A percentile compares a stretch with the other conserved stretches of the same genome.
Conservation (phyloP, 1,140 invertebrate genomes). For the Temnothorax nylanderi region DNA sequence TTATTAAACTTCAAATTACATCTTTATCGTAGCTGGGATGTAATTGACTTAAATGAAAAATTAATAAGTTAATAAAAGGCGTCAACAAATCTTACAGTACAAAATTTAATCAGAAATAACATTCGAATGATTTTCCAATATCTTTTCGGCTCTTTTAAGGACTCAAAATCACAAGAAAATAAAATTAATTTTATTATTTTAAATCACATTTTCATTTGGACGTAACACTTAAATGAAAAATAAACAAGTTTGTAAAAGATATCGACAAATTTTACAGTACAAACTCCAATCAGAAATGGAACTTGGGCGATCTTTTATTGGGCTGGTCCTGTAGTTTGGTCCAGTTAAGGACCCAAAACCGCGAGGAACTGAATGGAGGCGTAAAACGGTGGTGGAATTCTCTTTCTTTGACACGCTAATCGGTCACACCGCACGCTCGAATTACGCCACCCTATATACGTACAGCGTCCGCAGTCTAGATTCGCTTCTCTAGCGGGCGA, state of each 20-base stretch:
- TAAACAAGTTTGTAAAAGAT: not conserved
- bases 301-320: not conserved
- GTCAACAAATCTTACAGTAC: not conserved
- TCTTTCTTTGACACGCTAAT: not conserved
- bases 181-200: not conserved
- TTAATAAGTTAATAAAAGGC: not conserved
- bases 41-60: not conserved
- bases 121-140: not conserved
- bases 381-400: not conserved
- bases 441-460: not conserved
- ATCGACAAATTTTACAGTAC: not conserved
- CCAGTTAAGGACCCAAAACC: not conserved
- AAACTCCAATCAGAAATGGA: not conserved
- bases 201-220: not conserved
- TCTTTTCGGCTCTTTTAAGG: not conserved
- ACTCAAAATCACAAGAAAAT: not conserved
- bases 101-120: not conserved
- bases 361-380: not conserved
- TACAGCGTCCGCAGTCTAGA: constrained; percentile 18
- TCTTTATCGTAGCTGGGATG: not conserved
- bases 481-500: constrained; percentile 34
- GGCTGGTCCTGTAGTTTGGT: not conserved
- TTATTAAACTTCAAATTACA: not conserved
- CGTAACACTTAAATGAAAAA: not conserved
- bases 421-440: not conserved